Evolutionary conservation across 2,888 invertebrate species (phyloP).

Genomic region (Epiblema foenella): DNA sequence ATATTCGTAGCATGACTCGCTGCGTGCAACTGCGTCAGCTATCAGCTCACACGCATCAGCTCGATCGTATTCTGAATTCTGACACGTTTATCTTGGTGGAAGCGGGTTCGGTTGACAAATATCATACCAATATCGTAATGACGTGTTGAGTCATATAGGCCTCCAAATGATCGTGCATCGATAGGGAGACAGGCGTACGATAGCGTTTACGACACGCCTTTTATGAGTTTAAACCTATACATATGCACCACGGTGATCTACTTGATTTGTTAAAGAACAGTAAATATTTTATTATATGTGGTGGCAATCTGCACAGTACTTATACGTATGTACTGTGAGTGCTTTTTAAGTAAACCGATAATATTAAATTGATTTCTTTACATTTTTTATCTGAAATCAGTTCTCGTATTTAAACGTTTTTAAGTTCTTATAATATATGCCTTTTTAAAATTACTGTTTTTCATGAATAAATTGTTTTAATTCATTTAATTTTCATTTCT

Average conservation of each 20-base stretch:
- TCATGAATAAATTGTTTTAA: too few species aligned
- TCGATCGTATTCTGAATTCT: too few species aligned
- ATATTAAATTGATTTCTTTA: too few species aligned
- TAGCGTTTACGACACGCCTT: constrained; percentile 35
- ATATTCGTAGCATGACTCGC: too few species aligned
- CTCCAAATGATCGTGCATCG: constrained; percentile 1
- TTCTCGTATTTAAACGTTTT: too few species aligned
- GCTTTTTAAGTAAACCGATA: background rate
- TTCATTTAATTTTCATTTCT: too few species aligned
- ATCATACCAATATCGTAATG: background rate
- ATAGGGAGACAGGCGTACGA: background rate
- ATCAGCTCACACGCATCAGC: too few species aligned
- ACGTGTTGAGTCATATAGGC: background rate
- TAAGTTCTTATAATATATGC: too few species aligned
- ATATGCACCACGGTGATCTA: constrained; percentile 29
- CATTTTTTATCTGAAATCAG: too few species aligned
- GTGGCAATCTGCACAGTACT: background rate
- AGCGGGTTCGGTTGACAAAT: background rate
- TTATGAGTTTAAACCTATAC: constrained; percentile 32
- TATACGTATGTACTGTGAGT: too few species aligned
- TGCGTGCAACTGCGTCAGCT: too few species aligned
- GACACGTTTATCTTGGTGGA: background rate
- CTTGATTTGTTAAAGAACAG: constrained; percentile 24
- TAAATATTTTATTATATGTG: background rate
- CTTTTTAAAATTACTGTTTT: too few species aligned